Percentiles rank a stretch among this genome's conserved stretches.
Evolutionary conservation across 2,113 vertebrate genomes (phyloP).

Genomic region (human): DNA sequence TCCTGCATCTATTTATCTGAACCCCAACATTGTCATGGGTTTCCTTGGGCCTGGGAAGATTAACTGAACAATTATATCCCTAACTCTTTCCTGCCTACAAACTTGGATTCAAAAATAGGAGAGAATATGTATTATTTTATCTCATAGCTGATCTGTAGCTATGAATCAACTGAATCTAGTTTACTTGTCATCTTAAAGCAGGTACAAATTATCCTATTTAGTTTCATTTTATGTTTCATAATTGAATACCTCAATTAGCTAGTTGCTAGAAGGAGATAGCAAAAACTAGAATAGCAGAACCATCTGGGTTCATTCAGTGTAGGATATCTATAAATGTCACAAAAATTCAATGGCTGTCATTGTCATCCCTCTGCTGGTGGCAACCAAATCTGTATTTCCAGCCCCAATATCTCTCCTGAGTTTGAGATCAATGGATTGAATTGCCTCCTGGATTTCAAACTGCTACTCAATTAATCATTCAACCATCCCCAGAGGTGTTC

Average conservation of each 20-base stretch:
- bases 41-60: not conserved
- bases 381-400: not conserved
- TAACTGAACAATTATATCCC: not conserved
- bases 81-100: not conserved
- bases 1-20: not conserved
- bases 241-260: not conserved
- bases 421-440: not conserved
- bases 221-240: not conserved
- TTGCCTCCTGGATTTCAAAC: not conserved
- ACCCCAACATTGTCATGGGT: not conserved
- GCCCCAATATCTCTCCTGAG: not conserved
- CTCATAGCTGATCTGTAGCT: not conserved
- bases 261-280: not conserved
- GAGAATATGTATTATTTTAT: not conserved
- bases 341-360: not conserved
- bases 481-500: not conserved
- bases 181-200: not conserved
- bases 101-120: not conserved
- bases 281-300: not conserved
- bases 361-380: not conserved
- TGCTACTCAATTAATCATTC: not conserved
- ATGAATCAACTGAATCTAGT: conserved; percentile 8
- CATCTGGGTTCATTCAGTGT: not conserved
- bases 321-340: not conserved
- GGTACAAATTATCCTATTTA: conserved; percentile 5